Evolutionary conservation across 2,888 invertebrate genomes (phyloP).

Genomic region (Drosophila kambysellisi): DNA sequence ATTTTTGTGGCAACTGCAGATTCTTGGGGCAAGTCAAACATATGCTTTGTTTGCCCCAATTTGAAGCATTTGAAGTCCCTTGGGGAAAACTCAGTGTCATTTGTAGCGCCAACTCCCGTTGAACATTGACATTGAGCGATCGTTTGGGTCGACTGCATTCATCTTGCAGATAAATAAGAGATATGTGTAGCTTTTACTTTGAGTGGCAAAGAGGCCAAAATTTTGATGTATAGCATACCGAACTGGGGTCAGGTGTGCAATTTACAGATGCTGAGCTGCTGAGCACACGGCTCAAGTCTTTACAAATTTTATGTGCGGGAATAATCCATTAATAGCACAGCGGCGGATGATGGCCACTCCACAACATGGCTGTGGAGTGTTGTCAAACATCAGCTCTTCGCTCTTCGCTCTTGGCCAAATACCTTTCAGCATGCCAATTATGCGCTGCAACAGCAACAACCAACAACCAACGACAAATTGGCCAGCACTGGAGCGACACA

Average conservation of each 20-base stretch:
- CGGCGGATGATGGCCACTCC: conserved; percentile 33
- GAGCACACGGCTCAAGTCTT: conserved; percentile 19
- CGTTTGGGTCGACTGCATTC: conserved; percentile 31
- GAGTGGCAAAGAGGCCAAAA: conserved; percentile 28
- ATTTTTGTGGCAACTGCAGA: neutral
- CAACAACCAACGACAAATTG: conserved; percentile 45
- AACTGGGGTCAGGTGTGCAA: conserved; percentile 51
- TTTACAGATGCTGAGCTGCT: conserved; percentile 34
- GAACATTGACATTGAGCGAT: conserved; percentile 47
- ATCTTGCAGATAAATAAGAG: conserved; percentile 13
- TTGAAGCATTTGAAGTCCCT: neutral
- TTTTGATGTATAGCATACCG: conserved; percentile 57
- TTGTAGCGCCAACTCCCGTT: neutral
- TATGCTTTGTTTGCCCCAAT: conserved; percentile 17
- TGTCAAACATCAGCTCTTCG: conserved; percentile 43
- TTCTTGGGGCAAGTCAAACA: conserved; percentile 10
- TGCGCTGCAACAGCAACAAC: conserved; percentile 32
- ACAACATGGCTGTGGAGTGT: conserved; percentile 37
- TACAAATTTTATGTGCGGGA: conserved; percentile 12
- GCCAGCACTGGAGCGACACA: conserved; percentile 35
- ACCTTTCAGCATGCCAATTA: conserved; percentile 67
- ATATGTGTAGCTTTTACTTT: conserved; percentile 31
- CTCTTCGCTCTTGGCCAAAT: conserved; percentile 52
- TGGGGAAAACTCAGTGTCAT: neutral
- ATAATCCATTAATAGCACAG: conserved; percentile 66